Conservation (phyloP, 2,113 vertebrate genomes). For the Coptodon rendalli region DNA sequence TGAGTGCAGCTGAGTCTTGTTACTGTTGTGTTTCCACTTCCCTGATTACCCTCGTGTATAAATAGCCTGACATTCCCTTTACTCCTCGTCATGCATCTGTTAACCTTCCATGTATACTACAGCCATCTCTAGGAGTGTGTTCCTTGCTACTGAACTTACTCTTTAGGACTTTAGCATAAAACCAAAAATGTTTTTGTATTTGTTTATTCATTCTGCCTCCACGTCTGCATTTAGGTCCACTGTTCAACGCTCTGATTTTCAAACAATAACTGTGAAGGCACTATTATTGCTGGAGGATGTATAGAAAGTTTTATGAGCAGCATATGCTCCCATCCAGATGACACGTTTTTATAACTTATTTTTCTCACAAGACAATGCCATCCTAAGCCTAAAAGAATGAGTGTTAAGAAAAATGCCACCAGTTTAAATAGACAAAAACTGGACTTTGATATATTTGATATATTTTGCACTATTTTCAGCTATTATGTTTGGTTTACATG, state of each 20-base stretch:
- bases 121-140: not conserved
- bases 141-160: not conserved
- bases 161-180: not conserved
- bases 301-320: not conserved
- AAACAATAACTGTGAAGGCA: not conserved
- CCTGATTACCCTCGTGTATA: not conserved
- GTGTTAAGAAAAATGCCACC: not conserved
- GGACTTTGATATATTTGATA: not conserved
- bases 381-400: not conserved
- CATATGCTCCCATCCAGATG: not conserved
- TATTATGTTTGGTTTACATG: not conserved
- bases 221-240: not conserved
- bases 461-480: not conserved
- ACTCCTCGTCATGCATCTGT: not conserved
- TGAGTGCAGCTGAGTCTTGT: not conserved
- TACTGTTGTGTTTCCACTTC: not conserved
- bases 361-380: not conserved
- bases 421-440: not conserved
- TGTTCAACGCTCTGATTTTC: not conserved
- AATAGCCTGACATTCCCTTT: not conserved
- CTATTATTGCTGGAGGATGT: not conserved
- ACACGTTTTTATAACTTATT: fast-evolving
- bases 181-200: not conserved
- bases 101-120: not conserved
- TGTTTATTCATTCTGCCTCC: not conserved